Evolutionary conservation across 2,113 vertebrate genomes (phyloP).

Genomic region (Nymphicus hollandicus): DNA sequence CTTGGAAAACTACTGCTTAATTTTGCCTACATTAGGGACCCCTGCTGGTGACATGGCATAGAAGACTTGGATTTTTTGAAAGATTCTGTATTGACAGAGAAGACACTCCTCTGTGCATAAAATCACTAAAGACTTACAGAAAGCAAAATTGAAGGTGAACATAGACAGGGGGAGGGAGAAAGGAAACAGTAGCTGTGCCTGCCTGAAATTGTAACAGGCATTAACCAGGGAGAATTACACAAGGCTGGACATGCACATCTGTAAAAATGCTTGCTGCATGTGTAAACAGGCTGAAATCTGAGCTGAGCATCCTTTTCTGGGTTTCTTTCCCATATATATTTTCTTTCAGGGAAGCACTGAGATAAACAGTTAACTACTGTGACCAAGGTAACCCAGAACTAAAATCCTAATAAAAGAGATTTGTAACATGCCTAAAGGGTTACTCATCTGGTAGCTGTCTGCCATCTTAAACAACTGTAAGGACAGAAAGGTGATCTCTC

Average conservation of each 20-base stretch:
- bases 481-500: neutral
- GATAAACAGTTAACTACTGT: neutral
- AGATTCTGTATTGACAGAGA: neutral
- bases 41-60: neutral
- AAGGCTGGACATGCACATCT: neutral
- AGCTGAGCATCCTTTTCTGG: neutral
- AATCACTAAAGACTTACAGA: neutral
- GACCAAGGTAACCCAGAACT: neutral
- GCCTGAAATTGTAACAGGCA: neutral
- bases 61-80: neutral
- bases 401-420: neutral
- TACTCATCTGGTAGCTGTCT: neutral
- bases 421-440: neutral
- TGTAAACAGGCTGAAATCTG: neutral
- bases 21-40: accelerated
- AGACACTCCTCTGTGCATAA: neutral
- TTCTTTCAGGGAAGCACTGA: neutral
- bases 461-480: neutral
- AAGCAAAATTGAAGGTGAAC: neutral
- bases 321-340: neutral
- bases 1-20: neutral
- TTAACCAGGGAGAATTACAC: neutral
- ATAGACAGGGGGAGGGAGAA: neutral
- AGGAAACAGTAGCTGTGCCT: neutral
- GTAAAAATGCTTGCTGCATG: neutral